phyloP scores from a whole-genome alignment of 2,797 vertebrate species.

The Tiaroga cobitis region DNA sequence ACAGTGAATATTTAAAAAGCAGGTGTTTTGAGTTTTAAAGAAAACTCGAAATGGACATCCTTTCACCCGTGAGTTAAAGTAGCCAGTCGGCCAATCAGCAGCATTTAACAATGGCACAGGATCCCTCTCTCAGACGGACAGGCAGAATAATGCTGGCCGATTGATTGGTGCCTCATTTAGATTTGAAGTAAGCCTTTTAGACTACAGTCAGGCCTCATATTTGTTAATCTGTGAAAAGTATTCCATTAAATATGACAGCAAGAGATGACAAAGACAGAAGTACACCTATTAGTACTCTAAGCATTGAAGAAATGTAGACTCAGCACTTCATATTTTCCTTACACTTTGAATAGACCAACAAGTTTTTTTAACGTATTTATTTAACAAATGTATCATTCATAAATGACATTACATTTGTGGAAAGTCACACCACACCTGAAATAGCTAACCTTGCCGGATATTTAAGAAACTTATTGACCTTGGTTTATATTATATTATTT shows the following conservation, averaged over 20 bases:
- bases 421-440: too few relatives aligned
- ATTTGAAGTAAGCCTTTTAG: slow-evolving; percentile 53
- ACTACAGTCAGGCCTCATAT: slow-evolving; percentile 54
- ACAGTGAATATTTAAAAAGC: slow-evolving; percentile 81
- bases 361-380: too few relatives aligned
- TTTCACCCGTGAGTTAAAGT: slow-evolving; percentile 78
- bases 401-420: too few relatives aligned
- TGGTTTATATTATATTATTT: too few relatives aligned
- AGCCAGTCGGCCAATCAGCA: slow-evolving; percentile 79
- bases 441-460: too few relatives aligned
- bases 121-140: slow-evolving; percentile 74
- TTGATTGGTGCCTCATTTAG: slow-evolving; percentile 78
- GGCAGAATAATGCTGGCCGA: slow-evolving; percentile 75
- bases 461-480: too few relatives aligned
- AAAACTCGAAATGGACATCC: slow-evolving; percentile 77
- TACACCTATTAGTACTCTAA: neutral
- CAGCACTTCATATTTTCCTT: neutral
- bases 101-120: slow-evolving; percentile 76
- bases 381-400: too few relatives aligned
- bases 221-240: slow-evolving; percentile 54
- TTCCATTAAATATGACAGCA: slow-evolving; percentile 61
- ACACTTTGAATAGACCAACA: neutral
- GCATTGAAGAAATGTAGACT: neutral
- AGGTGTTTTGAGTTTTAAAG: slow-evolving; percentile 82
- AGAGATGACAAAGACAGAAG: slow-evolving; percentile 40